These are phyloP conservation scores for Sarcoramphus papa DNA, from an alignment of 2,797 vertebrate species.

Conservation along the genomic window DNA sequence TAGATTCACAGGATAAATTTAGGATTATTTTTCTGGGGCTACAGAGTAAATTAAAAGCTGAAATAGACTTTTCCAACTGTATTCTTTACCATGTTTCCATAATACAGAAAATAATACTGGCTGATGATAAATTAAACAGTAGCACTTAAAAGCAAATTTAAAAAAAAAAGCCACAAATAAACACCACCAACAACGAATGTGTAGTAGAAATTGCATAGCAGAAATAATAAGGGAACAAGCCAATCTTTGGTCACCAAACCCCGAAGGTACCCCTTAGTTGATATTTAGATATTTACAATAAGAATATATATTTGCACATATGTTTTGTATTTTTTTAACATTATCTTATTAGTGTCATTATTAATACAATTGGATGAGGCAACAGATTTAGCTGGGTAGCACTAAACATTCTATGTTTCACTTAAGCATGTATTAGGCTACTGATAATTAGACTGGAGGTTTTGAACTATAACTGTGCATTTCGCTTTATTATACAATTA, in stretches of 20 bases:
- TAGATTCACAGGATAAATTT: background rate
- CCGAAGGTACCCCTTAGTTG: background rate
- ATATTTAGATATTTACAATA: background rate
- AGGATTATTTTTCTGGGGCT: background rate
- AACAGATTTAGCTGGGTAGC: background rate
- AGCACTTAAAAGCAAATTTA: background rate
- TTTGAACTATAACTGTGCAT: constrained; percentile 8
- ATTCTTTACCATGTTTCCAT: background rate
- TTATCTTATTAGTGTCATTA: background rate
- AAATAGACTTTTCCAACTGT: background rate
- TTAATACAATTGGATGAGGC: background rate
- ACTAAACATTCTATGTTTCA: background rate
- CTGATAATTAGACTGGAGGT: constrained; percentile 4
- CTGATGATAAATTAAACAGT: background rate
- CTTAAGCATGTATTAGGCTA: constrained; percentile 7
- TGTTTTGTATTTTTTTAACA: background rate
- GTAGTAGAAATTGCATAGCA: background rate
- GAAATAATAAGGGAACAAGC: background rate
- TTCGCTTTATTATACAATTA: constrained; percentile 40
- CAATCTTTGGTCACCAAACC: background rate
- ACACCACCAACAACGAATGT: background rate
- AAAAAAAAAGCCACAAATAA: background rate
- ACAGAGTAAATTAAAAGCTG: background rate
- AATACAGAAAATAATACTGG: background rate
- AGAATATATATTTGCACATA: background rate